phyloP scores from a whole-genome alignment of 1,140 invertebrate genomes.

The Danaus melanippus region DNA sequence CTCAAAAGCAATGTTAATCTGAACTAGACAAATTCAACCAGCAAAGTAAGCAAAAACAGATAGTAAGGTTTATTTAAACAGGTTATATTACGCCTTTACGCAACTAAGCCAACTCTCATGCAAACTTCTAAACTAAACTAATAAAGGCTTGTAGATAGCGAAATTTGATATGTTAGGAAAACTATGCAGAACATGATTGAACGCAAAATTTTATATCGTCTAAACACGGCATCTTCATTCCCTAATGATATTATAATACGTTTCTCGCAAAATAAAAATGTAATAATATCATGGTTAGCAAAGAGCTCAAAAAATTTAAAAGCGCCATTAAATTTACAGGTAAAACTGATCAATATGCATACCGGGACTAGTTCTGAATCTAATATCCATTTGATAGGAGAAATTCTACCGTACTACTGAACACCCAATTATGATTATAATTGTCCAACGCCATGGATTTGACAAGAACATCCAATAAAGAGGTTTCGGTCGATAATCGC shows the following conservation, averaged over 20 bases:
- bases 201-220: too few relatives aligned
- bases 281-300: too few relatives aligned
- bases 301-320: too few relatives aligned
- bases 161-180: constrained; percentile 9
- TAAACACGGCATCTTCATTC: too few relatives aligned
- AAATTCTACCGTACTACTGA: constrained; percentile 21
- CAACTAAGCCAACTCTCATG: constrained; percentile 17
- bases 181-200: too few relatives aligned
- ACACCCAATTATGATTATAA: constrained; percentile 62
- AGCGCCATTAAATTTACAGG: too few relatives aligned
- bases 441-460: constrained; percentile 54
- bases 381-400: too few relatives aligned
- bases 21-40: constrained; percentile 15
- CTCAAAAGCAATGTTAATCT: background rate
- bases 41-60: constrained; percentile 19
- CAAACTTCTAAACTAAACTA: constrained; percentile 18
- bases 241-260: too few relatives aligned
- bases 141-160: constrained; percentile 16
- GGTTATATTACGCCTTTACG: constrained; percentile 20
- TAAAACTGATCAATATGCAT: too few relatives aligned
- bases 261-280: too few relatives aligned
- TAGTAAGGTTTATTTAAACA: constrained; percentile 16
- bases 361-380: too few relatives aligned
- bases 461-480: constrained; percentile 44
- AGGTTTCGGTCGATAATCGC: constrained; percentile 35